phyloP scores from a whole-genome alignment of 2,797 vertebrate genomes.

The Pangasius macronema region DNA sequence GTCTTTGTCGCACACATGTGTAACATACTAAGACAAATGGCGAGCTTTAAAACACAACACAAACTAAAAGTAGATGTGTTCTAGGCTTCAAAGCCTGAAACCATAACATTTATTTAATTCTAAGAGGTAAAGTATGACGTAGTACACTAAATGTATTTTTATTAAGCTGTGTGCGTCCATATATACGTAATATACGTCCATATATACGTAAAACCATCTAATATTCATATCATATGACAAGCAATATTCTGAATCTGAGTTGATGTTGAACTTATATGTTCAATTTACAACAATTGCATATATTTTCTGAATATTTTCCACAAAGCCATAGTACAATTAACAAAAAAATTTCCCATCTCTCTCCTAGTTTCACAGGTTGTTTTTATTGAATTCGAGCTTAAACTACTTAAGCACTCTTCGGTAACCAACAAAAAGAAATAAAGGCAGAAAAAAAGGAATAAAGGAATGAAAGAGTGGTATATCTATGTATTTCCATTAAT shows the following conservation, averaged over 20 bases:
- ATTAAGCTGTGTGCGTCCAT: background rate
- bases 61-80: conserved; percentile 34
- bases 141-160: background rate
- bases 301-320: background rate
- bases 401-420: background rate
- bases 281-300: background rate
- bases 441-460: background rate
- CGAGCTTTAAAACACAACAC: conserved; percentile 45
- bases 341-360: background rate
- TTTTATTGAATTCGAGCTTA: background rate
- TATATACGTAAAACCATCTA: background rate
- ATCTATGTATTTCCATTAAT: background rate
- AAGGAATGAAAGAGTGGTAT: background rate
- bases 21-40: conserved; percentile 42
- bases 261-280: background rate
- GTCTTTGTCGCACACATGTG: conserved; percentile 41
- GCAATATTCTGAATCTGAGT: background rate
- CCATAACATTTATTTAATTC: conserved; percentile 22
- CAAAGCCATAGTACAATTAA: background rate
- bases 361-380: background rate
- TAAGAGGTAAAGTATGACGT: conserved; percentile 9
- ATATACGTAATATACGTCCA: no score
- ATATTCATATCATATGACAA: background rate
- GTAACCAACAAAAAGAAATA: background rate
- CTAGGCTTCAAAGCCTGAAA: conserved; percentile 35